phyloP scores from a whole-genome alignment of 2,888 invertebrate genomes.

The Dasypolia templi region DNA sequence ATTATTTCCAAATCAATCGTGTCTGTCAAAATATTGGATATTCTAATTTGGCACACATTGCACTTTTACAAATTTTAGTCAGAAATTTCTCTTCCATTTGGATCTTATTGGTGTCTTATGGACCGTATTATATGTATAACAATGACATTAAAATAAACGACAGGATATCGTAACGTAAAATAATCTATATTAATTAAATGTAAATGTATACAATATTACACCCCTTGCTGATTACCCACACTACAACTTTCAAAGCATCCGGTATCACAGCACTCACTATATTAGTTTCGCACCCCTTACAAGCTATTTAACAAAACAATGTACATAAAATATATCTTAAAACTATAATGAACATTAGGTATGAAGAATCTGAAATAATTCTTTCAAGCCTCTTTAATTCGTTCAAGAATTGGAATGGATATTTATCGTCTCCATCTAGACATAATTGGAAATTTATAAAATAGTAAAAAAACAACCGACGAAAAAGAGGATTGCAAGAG shows the following conservation, averaged over 20 bases:
- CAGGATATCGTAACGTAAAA: conserved; percentile 54
- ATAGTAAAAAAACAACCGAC: conserved; percentile 47
- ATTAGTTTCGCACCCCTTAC: conserved; percentile 78
- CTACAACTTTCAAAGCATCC: conserved; percentile 79
- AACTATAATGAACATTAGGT: conserved; percentile 74
- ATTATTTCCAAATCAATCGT: conserved; percentile 56
- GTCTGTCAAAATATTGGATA: conserved; percentile 51
- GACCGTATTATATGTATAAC: conserved; percentile 37
- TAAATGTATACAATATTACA: conserved; percentile 63
- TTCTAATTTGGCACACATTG: conserved; percentile 74
- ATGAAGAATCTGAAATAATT: conserved; percentile 67
- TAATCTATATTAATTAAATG: conserved; percentile 57
- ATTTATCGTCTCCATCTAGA: conserved; percentile 64
- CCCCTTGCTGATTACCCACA: conserved; percentile 71
- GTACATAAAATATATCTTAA: conserved; percentile 75
- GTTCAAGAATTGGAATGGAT: conserved; percentile 49
- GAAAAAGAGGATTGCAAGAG: conserved; percentile 64
- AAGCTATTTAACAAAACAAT: conserved; percentile 79
- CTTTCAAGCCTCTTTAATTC: conserved; percentile 67
- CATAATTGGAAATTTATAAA: conserved; percentile 47
- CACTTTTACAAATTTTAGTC: conserved; percentile 48
- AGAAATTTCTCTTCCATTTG: conserved; percentile 29
- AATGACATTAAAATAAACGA: conserved; percentile 53
- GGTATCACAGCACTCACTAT: conserved; percentile 87
- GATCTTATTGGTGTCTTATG: conserved; percentile 37